Evolutionary conservation across 2,113 vertebrate species (phyloP).

Genomic region (Halichoerus grypus): DNA sequence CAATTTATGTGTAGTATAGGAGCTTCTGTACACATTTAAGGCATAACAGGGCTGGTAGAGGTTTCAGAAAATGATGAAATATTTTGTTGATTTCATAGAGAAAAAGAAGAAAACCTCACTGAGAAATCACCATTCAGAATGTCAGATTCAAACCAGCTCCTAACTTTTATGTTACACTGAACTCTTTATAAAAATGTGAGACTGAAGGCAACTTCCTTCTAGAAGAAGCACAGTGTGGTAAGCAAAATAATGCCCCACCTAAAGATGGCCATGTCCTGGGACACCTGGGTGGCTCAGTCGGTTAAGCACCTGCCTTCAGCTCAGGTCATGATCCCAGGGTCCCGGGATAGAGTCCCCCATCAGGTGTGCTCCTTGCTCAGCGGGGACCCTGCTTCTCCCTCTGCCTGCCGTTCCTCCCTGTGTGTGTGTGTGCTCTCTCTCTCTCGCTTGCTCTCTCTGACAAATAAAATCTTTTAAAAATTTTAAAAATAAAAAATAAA

Average conservation of each 20-base stretch:
- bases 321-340: not conserved
- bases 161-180: not conserved
- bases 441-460: not conserved
- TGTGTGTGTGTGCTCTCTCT: not conserved
- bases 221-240: not conserved
- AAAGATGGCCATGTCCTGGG: not conserved
- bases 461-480: not conserved
- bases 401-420: not conserved
- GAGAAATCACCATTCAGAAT: constrained; percentile 24
- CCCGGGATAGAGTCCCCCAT: not conserved
- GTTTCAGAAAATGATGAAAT: constrained; percentile 70
- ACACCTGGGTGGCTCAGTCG: not conserved
- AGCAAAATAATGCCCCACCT: not conserved
- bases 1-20: constrained; percentile 66
- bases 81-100: constrained; percentile 56
- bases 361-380: not conserved
- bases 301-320: not conserved
- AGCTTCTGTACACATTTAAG: constrained; percentile 62
- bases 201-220: not conserved
- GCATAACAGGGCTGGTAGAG: not conserved
- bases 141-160: not conserved
- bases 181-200: not conserved
- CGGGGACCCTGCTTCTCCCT: not conserved
- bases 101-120: not conserved
- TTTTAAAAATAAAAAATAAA: not conserved